phyloP scores from a whole-genome alignment of 2,113 vertebrate genomes.

The Hemibates koningsi region DNA sequence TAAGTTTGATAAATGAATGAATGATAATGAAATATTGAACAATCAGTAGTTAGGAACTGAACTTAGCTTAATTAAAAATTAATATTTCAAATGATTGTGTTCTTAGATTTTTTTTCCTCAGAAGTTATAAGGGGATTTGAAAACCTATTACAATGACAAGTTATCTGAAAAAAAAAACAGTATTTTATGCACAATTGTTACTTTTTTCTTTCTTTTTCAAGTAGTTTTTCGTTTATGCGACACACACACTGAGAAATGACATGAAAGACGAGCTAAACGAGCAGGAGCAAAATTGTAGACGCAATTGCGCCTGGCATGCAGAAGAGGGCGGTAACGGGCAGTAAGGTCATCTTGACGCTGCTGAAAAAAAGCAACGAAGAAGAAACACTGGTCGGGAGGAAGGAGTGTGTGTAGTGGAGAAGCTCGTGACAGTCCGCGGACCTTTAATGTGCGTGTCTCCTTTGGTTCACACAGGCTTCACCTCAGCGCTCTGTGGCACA shows the following conservation, averaged over 20 bases:
- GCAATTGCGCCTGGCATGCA: neutral
- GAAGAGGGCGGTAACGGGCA: neutral
- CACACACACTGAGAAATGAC: neutral
- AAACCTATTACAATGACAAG: neutral
- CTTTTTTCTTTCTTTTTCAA: neutral
- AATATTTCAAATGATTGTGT: neutral
- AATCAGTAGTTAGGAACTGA: neutral
- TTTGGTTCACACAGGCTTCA: neutral
- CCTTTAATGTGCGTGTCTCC: neutral
- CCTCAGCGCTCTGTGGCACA: neutral
- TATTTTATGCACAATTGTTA: neutral
- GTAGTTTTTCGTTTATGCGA: neutral
- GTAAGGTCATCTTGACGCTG: neutral
- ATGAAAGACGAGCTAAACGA: neutral
- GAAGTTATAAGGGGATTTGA: neutral
- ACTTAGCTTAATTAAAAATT: neutral
- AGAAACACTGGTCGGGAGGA: neutral
- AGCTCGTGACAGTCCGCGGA: neutral
- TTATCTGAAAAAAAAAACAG: accelerated
- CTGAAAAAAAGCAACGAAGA: neutral
- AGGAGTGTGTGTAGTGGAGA: no score
- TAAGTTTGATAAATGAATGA: neutral
- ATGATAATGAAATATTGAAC: neutral
- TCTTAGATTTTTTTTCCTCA: accelerated
- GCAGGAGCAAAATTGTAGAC: neutral